Conservation (phyloP, 2,113 vertebrate genomes). For the Damaliscus lunatus region DNA sequence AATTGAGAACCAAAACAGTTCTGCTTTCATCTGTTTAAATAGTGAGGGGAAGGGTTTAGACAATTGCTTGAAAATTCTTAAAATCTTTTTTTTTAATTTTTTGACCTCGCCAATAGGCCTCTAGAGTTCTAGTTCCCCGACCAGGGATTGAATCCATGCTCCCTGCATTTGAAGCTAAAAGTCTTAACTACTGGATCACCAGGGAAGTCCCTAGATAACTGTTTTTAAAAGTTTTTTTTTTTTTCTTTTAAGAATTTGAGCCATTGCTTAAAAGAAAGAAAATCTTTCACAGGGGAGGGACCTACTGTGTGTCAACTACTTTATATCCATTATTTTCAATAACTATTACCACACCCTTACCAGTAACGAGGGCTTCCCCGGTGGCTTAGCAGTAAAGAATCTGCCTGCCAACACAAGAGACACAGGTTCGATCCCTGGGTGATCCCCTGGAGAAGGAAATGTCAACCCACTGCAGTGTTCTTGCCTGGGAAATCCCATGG, state of each 20-base stretch:
- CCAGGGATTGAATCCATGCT: neutral
- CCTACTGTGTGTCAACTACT: neutral
- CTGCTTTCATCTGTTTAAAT: neutral
- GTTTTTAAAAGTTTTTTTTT: neutral
- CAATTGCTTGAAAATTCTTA: neutral
- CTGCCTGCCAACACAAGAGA: neutral
- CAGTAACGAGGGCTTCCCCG: neutral
- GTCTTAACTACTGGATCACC: neutral
- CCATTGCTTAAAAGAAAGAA: neutral
- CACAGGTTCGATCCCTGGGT: neutral
- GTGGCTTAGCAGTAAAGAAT: neutral
- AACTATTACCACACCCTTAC: neutral
- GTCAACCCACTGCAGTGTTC: neutral
- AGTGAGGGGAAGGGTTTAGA: neutral
- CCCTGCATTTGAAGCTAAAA: neutral
- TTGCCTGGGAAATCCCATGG: neutral
- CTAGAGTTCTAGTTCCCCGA: neutral
- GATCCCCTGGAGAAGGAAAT: neutral
- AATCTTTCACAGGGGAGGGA: neutral
- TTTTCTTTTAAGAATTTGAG: neutral
- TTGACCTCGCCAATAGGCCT: neutral
- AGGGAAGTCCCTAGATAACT: neutral
- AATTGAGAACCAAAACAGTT: neutral
- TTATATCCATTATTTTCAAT: neutral
- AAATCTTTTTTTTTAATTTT: neutral